These are phyloP conservation scores for Elegia similella DNA, from an alignment of 2,888 invertebrate species.

Conservation along the genomic window DNA sequence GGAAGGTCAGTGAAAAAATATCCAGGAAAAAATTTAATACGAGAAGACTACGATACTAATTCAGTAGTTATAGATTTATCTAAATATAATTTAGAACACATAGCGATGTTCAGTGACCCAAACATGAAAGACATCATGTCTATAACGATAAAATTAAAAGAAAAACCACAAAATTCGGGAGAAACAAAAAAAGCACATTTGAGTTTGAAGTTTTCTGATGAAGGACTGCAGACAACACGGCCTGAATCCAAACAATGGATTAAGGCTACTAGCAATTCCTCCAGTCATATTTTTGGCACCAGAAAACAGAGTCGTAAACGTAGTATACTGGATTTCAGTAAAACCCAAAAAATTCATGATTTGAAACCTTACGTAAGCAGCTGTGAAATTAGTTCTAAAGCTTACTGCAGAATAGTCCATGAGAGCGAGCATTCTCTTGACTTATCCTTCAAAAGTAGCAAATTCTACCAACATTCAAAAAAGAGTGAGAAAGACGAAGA, in stretches of 20 bases:
- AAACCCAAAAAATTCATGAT: conserved; percentile 26
- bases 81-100: conserved; percentile 54
- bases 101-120: conserved; percentile 48
- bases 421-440: conserved; percentile 41
- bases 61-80: conserved; percentile 55
- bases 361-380: conserved; percentile 46
- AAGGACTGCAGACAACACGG: conserved; percentile 26
- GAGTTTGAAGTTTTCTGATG: conserved; percentile 42
- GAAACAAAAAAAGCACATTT: conserved; percentile 39
- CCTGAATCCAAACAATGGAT: conserved; percentile 33
- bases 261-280: conserved; percentile 23
- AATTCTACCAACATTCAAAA: conserved; percentile 27
- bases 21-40: conserved; percentile 35
- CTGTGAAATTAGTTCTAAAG: conserved; percentile 52
- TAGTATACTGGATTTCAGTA: neutral
- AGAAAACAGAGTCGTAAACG: conserved; percentile 9
- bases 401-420: conserved; percentile 29
- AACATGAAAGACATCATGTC: conserved; percentile 42
- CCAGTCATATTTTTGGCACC: conserved; percentile 32
- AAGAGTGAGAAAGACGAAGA: conserved; percentile 36
- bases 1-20: conserved; percentile 33
- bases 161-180: conserved; percentile 36
- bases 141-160: conserved; percentile 51
- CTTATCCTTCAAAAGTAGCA: conserved; percentile 38
- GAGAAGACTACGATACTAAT: conserved; percentile 42